Evolutionary conservation across 1,140 invertebrate species (phyloP).

Genomic region (Nebria ingens): DNA sequence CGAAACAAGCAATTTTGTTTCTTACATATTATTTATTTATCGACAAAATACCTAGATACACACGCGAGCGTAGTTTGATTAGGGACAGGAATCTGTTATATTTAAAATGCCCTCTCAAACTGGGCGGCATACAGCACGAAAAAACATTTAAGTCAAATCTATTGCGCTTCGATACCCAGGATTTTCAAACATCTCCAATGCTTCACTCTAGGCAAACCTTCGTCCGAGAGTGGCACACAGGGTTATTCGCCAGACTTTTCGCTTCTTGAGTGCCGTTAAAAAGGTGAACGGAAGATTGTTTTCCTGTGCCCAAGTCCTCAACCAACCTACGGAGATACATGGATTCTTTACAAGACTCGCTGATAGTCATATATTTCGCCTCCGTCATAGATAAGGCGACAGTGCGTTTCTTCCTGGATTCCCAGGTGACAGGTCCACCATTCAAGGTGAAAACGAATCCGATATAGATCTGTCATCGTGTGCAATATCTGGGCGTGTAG

Average conservation of each 20-base stretch:
- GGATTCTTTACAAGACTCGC: background rate
- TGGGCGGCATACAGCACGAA: too few species aligned
- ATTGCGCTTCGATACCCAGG: background rate
- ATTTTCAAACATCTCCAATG: background rate
- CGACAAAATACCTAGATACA: too few species aligned
- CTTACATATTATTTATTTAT: too few species aligned
- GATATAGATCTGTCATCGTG: background rate
- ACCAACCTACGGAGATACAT: background rate
- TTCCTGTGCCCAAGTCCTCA: background rate
- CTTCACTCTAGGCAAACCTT: background rate
- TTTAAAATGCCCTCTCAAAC: too few species aligned
- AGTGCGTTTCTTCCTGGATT: background rate
- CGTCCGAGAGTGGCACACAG: background rate
- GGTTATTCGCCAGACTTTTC: background rate
- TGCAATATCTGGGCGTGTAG: background rate
- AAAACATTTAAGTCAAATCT: too few species aligned
- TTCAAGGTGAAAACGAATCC: background rate
- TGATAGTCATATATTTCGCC: background rate
- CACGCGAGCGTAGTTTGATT: too few species aligned
- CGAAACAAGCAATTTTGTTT: too few species aligned
- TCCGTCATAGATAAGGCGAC: too few species aligned
- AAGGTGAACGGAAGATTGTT: background rate
- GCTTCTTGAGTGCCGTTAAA: background rate
- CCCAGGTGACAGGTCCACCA: background rate
- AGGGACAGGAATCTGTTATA: too few species aligned